phyloP scores from a whole-genome alignment of 2,888 invertebrate genomes.

The Aplocera efformata region DNA sequence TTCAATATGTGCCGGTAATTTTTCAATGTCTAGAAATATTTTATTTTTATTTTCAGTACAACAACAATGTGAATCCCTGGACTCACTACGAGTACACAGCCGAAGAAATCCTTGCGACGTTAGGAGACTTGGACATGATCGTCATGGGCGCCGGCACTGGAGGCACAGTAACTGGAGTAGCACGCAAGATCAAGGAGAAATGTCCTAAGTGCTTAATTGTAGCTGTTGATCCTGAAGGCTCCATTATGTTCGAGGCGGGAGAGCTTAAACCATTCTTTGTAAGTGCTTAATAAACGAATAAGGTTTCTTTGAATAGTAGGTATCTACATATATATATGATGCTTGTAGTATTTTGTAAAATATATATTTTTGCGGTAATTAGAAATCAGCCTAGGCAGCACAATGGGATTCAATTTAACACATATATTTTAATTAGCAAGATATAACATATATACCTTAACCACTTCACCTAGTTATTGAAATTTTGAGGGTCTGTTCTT shows the following conservation, averaged over 20 bases:
- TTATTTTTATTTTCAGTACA: conserved; percentile 76
- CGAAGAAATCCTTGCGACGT: conserved; percentile 88
- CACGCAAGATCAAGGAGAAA: conserved; percentile 90
- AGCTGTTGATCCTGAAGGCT: conserved; percentile 92
- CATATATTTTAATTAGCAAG: too few species aligned
- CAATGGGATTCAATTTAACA: too few species aligned
- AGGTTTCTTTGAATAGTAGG: too few species aligned
- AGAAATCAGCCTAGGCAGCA: too few species aligned
- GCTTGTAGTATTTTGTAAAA: too few species aligned
- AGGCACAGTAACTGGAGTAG: conserved; percentile 95
- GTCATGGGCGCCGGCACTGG: conserved; percentile 93
- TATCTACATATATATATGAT: too few species aligned
- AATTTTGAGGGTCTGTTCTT: too few species aligned
- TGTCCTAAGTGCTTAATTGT: conserved; percentile 87
- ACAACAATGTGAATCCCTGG: conserved; percentile 93
- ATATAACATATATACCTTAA: too few species aligned
- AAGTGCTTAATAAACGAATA: conserved; percentile 23
- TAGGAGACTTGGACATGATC: conserved; percentile 89
- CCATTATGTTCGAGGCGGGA: conserved; percentile 83
- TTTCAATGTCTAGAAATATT: too few species aligned
- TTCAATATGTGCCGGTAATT: too few species aligned
- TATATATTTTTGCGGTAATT: too few species aligned
- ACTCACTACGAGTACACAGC: conserved; percentile 97
- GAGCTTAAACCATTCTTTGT: conserved; percentile 36
- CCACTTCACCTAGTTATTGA: too few species aligned